These are phyloP conservation scores for Endotricha flammealis DNA, from an alignment of 2,888 invertebrate species.

Conservation along the genomic window DNA sequence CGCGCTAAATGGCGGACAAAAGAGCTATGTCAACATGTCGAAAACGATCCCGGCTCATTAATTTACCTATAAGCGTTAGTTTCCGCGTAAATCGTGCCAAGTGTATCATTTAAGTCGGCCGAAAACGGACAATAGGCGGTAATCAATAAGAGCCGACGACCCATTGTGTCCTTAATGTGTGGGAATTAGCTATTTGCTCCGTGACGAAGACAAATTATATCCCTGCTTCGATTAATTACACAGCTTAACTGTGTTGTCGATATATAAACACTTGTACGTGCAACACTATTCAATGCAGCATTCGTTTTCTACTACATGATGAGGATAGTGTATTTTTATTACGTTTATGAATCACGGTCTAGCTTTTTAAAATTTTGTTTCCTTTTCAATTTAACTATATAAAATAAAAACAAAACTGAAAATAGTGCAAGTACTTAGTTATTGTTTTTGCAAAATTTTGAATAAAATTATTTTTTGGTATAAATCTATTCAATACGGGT, in stretches of 20 bases:
- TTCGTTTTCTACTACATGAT: neutral
- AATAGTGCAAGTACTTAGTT: too few species aligned
- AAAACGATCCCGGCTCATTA: constrained; percentile 36
- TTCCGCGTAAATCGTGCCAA: constrained; percentile 57
- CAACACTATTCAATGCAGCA: constrained; percentile 2
- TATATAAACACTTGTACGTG: constrained; percentile 28
- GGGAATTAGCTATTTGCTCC: constrained; percentile 75
- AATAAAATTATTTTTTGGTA: too few species aligned
- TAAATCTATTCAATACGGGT: too few species aligned
- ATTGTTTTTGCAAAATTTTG: too few species aligned
- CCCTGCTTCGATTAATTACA: constrained; percentile 70
- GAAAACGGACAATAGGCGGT: constrained; percentile 67
- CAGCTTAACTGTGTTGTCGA: constrained; percentile 64
- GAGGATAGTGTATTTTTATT: too few species aligned
- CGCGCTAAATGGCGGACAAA: neutral
- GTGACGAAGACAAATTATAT: constrained; percentile 76
- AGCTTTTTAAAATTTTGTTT: too few species aligned
- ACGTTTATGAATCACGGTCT: too few species aligned
- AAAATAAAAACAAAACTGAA: too few species aligned
- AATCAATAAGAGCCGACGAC: constrained; percentile 69
- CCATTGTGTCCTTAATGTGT: constrained; percentile 73
- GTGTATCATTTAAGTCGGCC: constrained; percentile 67
- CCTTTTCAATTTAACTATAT: too few species aligned
- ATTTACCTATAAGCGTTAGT: constrained; percentile 43
- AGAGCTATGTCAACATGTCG: constrained; percentile 9